A percentile compares a stretch with the other conserved stretches of the same genome.
Conservation (phyloP, 2,797 vertebrate species). For the Orestias chungarensis region DNA sequence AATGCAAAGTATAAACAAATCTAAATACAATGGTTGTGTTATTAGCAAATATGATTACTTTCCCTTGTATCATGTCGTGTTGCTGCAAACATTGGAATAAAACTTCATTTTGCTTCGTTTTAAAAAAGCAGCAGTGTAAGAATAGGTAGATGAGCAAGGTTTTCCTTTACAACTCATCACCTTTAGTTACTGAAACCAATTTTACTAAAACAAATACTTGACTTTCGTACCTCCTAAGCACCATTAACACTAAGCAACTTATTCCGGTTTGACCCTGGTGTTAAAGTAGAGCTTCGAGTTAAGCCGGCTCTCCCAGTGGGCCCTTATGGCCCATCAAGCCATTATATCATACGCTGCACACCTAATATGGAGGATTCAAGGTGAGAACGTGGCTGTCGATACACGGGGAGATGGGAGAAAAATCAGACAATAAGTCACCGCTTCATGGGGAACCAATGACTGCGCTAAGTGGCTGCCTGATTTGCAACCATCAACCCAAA, state of each 20-base stretch:
- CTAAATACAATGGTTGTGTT: background rate
- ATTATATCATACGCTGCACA: conserved; percentile 41
- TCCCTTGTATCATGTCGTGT: background rate
- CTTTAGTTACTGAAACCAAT: conserved; percentile 7
- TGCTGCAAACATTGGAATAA: background rate
- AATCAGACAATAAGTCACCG: conserved; percentile 37
- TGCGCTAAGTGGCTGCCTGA: conserved; percentile 50
- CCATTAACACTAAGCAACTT: conserved; percentile 27
- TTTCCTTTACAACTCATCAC: background rate
- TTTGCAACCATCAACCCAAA: conserved; percentile 54
- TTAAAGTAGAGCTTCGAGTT: conserved; percentile 33
- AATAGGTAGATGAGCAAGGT: background rate
- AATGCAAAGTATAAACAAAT: background rate
- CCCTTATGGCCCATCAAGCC: conserved; percentile 47
- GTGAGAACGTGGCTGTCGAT: conserved; percentile 41
- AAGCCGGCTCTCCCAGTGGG: conserved; percentile 29
- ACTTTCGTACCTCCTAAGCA: conserved; percentile 22
- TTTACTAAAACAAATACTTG: conserved; percentile 5
- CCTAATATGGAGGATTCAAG: conserved; percentile 43
- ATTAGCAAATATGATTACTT: background rate
- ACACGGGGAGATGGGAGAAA: conserved; percentile 24
- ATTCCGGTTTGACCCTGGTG: conserved; percentile 30
- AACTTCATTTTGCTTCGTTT: background rate
- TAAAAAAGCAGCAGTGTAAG: background rate
- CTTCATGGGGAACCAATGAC: conserved; percentile 40